Evolutionary conservation across 2,888 invertebrate species (phyloP).

Genomic region (Ferdinandea cuprea): DNA sequence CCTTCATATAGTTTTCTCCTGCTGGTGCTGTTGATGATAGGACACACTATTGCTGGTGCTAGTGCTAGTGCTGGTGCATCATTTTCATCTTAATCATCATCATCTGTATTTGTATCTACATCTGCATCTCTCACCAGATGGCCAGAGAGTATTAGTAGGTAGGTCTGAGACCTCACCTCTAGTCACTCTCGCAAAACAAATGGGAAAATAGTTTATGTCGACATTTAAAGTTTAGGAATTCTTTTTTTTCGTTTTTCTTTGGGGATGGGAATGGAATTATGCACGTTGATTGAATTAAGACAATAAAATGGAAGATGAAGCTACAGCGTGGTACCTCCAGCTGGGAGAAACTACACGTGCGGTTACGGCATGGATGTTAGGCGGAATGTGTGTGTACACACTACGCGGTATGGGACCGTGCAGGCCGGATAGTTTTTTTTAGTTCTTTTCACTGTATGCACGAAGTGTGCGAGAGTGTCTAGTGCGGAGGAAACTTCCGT

Average conservation of each 20-base stretch:
- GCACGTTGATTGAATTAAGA: slow-evolving; percentile 74
- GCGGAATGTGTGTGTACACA: slow-evolving; percentile 56
- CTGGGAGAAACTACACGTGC: slow-evolving; percentile 60
- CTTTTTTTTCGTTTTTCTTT: slow-evolving; percentile 19
- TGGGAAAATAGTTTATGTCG: slow-evolving; percentile 74
- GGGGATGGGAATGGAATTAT: slow-evolving; percentile 68
- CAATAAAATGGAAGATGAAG: slow-evolving; percentile 70
- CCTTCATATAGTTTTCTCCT: slow-evolving; percentile 30
- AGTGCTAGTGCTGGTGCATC: slow-evolving; percentile 23
- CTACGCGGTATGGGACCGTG: slow-evolving; percentile 10
- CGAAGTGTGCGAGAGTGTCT: slow-evolving; percentile 50
- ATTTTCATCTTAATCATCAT: slow-evolving; percentile 53
- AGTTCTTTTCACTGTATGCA: slow-evolving; percentile 15
- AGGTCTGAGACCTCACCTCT: slow-evolving; percentile 51
- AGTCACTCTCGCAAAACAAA: slow-evolving; percentile 61
- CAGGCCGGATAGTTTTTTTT: slow-evolving; percentile 25
- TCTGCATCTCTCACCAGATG: slow-evolving; percentile 72
- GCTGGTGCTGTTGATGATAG: slow-evolving; percentile 22
- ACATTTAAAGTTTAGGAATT: slow-evolving; percentile 68
- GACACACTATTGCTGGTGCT: not conserved
- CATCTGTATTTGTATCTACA: slow-evolving; percentile 56
- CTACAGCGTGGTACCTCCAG: slow-evolving; percentile 34
- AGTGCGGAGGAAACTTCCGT: slow-evolving; percentile 53
- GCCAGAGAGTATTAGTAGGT: slow-evolving; percentile 34
- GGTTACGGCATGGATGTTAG: slow-evolving; percentile 52